phyloP scores from a whole-genome alignment of 2,888 invertebrate genomes.

The Coremacera marginata region DNA sequence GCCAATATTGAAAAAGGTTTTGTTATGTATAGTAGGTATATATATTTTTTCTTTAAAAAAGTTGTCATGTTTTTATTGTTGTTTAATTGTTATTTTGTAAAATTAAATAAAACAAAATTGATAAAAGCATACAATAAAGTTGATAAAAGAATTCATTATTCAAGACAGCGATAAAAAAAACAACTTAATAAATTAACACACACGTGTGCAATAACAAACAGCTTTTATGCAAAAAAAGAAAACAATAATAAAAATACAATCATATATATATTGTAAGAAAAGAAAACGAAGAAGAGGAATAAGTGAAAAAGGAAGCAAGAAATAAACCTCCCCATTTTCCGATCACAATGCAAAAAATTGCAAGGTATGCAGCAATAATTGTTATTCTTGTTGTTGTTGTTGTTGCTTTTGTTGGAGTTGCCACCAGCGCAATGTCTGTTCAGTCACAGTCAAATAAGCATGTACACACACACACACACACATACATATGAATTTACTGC shows the following conservation, averaged over 20 bases:
- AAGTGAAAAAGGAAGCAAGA: neutral
- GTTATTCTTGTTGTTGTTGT: neutral
- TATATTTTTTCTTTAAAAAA: conserved; percentile 45
- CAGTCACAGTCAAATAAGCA: neutral
- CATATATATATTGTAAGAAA: neutral
- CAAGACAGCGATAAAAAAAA: neutral
- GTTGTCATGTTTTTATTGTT: conserved; percentile 41
- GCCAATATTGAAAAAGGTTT: neutral
- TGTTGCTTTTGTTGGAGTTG: neutral
- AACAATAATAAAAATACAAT: neutral
- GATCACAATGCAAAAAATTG: conserved; percentile 23
- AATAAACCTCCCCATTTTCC: conserved; percentile 8
- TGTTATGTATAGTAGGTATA: too few relatives aligned
- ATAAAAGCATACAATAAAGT: too few relatives aligned
- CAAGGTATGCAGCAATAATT: conserved; percentile 15
- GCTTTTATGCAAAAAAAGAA: neutral
- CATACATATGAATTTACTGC: neutral
- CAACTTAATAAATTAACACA: neutral
- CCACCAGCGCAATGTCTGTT: neutral
- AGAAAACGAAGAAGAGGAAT: neutral
- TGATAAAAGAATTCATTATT: too few relatives aligned
- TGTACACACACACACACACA: neutral
- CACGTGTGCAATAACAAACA: neutral
- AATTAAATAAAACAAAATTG: too few relatives aligned
- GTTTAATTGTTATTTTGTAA: neutral